phyloP scores from a whole-genome alignment of 2,113 vertebrate species.

The Tetraodon nigroviridis region DNA sequence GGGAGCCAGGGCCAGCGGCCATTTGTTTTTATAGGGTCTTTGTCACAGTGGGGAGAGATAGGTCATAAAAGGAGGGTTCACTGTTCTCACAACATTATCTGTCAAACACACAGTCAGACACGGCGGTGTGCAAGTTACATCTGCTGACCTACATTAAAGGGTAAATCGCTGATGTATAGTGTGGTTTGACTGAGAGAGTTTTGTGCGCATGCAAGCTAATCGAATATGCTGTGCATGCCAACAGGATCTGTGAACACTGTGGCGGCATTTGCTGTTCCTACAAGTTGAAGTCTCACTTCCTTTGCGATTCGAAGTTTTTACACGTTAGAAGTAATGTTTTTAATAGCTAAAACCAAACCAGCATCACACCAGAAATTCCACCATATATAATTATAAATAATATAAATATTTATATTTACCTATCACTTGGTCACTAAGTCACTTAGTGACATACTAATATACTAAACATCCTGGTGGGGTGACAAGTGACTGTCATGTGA shows the following conservation, averaged over 20 bases:
- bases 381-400: too few relatives aligned
- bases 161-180: background rate
- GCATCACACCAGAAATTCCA: too few relatives aligned
- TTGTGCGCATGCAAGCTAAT: slow-evolving; percentile 13
- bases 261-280: background rate
- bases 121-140: background rate
- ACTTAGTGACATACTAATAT: too few relatives aligned
- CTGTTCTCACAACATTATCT: background rate
- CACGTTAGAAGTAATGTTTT: background rate
- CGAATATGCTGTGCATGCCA: background rate
- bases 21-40: slow-evolving; percentile 47
- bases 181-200: background rate
- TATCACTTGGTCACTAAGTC: too few relatives aligned
- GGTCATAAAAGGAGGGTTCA: background rate
- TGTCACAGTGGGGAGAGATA: slow-evolving; percentile 24
- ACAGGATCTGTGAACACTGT: background rate
- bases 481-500: too few relatives aligned
- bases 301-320: slow-evolving; percentile 36
- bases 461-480: too few relatives aligned
- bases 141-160: background rate
- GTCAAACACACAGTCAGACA: background rate
- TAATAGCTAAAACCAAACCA: too few relatives aligned
- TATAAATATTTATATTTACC: too few relatives aligned
- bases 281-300: slow-evolving; percentile 33
- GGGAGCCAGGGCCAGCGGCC: slow-evolving; percentile 16